Evolutionary conservation across 2,888 invertebrate species (phyloP), one percentile per base, ranked within the genome.

Genomic region (Leucophora obtusa): DNA sequence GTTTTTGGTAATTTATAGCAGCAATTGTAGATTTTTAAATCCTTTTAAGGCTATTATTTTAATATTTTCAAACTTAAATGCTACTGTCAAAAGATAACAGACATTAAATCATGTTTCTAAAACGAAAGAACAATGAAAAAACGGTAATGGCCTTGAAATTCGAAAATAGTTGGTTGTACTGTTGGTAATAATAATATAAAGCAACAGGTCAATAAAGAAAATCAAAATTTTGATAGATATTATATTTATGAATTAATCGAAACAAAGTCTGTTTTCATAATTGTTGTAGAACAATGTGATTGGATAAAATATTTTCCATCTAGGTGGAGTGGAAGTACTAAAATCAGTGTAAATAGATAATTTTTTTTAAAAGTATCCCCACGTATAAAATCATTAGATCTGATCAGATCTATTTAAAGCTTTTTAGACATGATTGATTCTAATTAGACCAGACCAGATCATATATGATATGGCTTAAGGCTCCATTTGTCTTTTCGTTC

Each of bases 71-170:
- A 72, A 54, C 53, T 69, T 80, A 80, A 80, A 76, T 72, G 80
- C 80, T 72, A 69, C 76, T 72, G 80, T 72, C 80, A 76, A 60
- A 73, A 77, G 76, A 81, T 81, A 81, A 70, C 76, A 76, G 72
- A 21, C 76, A 69, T 68, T 80, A 80, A 80, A 80, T 80, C 72
- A 76, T 72, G 76, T 51, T 53, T 58, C 2, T 11, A 43, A 15
- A 51, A 56, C n/a, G 2, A 62, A 11, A 50, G 5, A 47, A 43
- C 38, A 28, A 28, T 28, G 28, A 28, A 33, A n/a, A 28, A 17
- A 35, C 35, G 9, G 18, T 35, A 38, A 35, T 58, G 51, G 51
- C 73, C 63, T 73, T 73, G 73, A 66, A 66, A 73, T 38, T 58
- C 35, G 47, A 72, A 60, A 8, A 43, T 60, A 17, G 18, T 21